Conservation (phyloP, 2,113 vertebrate genomes). For the Oxygymnocypris stewartii region DNA sequence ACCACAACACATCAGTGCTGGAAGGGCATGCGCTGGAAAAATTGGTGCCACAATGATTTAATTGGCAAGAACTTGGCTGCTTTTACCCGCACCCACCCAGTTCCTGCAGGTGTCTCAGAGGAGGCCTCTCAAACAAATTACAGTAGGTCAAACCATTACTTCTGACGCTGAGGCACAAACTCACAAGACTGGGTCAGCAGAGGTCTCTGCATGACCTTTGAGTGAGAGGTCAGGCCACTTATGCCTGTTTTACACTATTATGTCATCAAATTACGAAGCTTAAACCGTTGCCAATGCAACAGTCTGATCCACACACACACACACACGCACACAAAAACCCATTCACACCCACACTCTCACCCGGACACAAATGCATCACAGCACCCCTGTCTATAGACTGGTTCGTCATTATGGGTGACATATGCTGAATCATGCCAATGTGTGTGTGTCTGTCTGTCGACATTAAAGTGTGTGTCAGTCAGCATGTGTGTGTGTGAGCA, state of each 20-base stretch:
- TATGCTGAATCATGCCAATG: constrained; percentile 17
- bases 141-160: constrained; percentile 44
- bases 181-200: constrained; percentile 12
- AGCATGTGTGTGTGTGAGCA: constrained; percentile 27
- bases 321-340: constrained; percentile 18
- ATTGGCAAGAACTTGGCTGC: constrained; percentile 48
- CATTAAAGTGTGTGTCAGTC: constrained; percentile 15
- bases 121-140: constrained; percentile 51
- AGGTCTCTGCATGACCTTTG: constrained; percentile 34
- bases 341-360: background rate
- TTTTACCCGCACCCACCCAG: constrained; percentile 36
- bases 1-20: constrained; percentile 50
- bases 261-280: constrained; percentile 27
- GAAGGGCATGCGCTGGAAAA: constrained; percentile 54
- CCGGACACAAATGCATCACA: background rate
- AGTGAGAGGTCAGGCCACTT: constrained; percentile 21
- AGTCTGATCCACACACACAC: constrained; percentile 8
- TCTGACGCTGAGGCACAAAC: constrained; percentile 42
- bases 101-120: constrained; percentile 57
- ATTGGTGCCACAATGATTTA: constrained; percentile 57
- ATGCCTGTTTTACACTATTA: constrained; percentile 34
- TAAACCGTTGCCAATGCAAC: background rate
- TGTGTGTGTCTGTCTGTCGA: constrained; percentile 33
- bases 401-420: constrained; percentile 25
- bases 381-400: background rate